A percentile compares a stretch with the other conserved stretches of the same genome.
phyloP scores from a whole-genome alignment of 2,888 invertebrate species.

The Volucella inanis region DNA sequence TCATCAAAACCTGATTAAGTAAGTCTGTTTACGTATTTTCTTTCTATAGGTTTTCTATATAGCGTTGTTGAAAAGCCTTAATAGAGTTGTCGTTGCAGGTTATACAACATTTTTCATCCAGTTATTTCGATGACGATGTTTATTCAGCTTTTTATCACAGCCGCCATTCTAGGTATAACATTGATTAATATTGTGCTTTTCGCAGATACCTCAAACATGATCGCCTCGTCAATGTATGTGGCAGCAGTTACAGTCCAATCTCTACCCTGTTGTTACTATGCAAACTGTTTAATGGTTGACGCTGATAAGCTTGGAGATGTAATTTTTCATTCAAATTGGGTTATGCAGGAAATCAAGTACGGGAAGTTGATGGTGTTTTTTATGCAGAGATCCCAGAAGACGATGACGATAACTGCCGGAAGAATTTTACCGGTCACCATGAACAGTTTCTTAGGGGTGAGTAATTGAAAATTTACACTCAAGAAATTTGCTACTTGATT shows the following conservation, averaged over 20 bases:
- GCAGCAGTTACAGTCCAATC: constrained; percentile 68
- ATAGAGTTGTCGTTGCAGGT: constrained; percentile 8
- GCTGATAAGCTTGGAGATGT: constrained; percentile 64
- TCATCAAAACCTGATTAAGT: constrained; percentile 36
- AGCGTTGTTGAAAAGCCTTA: background rate
- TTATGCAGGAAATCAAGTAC: constrained; percentile 60
- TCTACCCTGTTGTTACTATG: constrained; percentile 73
- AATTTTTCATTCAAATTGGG: constrained; percentile 75
- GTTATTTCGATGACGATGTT: constrained; percentile 75
- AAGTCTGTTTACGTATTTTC: too few species aligned
- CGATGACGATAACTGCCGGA: constrained; percentile 70
- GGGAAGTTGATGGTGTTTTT: constrained; percentile 69
- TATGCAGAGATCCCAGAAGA: constrained; percentile 69
- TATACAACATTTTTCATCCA: constrained; percentile 38
- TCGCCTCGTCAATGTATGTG: constrained; percentile 68
- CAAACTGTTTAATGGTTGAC: constrained; percentile 69
- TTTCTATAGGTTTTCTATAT: background rate
- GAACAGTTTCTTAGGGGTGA: constrained; percentile 71
- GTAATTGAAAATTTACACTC: background rate
- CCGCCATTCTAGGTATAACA: constrained; percentile 73
- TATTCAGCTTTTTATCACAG: constrained; percentile 21
- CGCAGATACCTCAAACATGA: constrained; percentile 63
- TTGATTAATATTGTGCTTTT: constrained; percentile 75
- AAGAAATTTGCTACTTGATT: too few species aligned
- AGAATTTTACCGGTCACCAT: constrained; percentile 74